A percentile compares a stretch with the other conserved stretches of the same genome.
These are phyloP conservation scores for Oxyura jamaicensis DNA, from an alignment of 2,113 vertebrate genomes.

Conservation along the genomic window DNA sequence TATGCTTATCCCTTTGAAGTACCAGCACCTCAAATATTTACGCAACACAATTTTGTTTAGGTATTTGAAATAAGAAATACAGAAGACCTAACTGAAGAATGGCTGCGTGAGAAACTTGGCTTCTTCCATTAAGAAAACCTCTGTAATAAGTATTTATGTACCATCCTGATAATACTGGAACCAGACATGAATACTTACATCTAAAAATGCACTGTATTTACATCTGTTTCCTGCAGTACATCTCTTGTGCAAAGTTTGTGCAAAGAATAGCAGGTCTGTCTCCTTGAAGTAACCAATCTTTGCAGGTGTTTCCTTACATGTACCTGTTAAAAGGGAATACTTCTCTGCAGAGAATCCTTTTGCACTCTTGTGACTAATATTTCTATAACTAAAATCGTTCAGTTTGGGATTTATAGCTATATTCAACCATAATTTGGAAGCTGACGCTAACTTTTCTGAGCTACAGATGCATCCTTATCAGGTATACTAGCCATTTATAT, in stretches of 20 bases:
- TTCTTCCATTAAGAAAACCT: constrained; percentile 90
- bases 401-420: constrained; percentile 70
- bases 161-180: constrained; percentile 81
- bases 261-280: constrained; percentile 73
- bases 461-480: constrained; percentile 69
- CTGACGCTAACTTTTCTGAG: constrained; percentile 69
- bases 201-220: constrained; percentile 81
- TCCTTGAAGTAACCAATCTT: constrained; percentile 78
- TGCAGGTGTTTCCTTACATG: constrained; percentile 73
- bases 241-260: constrained; percentile 78
- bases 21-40: neutral
- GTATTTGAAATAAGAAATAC: constrained; percentile 98
- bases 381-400: constrained; percentile 70
- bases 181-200: constrained; percentile 77
- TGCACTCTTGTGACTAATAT: constrained; percentile 80
- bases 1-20: neutral
- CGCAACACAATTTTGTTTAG: constrained; percentile 72
- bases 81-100: constrained; percentile 97
- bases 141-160: constrained; percentile 73
- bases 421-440: constrained; percentile 64
- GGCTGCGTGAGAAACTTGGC: constrained; percentile 94
- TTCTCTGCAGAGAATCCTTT: constrained; percentile 79
- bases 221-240: constrained; percentile 71
- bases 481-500: constrained; percentile 60
- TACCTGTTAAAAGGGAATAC: constrained; percentile 76